A percentile compares a stretch with the other conserved stretches of the same genome.
phyloP scores from a whole-genome alignment of 2,113 vertebrate genomes.

The Benitochromis conjunctus region DNA sequence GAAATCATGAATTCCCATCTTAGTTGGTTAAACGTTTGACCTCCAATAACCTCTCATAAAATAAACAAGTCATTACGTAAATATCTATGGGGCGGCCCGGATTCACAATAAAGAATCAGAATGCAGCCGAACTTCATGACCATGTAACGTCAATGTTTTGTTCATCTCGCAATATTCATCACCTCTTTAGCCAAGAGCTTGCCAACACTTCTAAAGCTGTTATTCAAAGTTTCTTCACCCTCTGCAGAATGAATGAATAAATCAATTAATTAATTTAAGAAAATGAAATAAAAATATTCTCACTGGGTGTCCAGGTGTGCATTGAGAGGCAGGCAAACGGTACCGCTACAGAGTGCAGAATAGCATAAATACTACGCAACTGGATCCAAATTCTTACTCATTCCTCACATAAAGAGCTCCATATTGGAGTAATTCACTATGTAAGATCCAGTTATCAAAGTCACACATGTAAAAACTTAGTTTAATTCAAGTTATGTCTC shows the following conservation, averaged over 20 bases:
- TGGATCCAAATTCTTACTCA: not conserved
- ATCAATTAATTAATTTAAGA: not conserved
- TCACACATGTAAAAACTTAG: not conserved
- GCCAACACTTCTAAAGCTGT: constrained; percentile 5
- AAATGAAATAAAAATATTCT: not conserved
- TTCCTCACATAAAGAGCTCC: not conserved
- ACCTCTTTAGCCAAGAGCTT: not conserved
- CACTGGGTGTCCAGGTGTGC: constrained; percentile 17
- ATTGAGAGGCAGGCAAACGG: not conserved
- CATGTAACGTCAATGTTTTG: not conserved
- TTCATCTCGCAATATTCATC: not conserved
- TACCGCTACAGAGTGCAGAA: not conserved
- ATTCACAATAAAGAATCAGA: not conserved
- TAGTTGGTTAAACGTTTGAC: not conserved
- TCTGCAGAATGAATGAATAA: not conserved
- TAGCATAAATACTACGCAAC: not conserved
- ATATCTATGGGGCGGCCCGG: not conserved
- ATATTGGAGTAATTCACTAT: not conserved
- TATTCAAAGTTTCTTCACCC: constrained; percentile 6
- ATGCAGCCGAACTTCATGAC: not conserved
- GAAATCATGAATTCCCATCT: not conserved
- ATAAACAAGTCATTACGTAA: not conserved
- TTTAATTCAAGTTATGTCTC: not conserved
- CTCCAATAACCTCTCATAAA: not conserved
- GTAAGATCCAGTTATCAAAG: not conserved